These are phyloP conservation scores for Druon quercuslanigerum DNA, from an alignment of 1,140 invertebrate genomes.

Conservation along the genomic window DNA sequence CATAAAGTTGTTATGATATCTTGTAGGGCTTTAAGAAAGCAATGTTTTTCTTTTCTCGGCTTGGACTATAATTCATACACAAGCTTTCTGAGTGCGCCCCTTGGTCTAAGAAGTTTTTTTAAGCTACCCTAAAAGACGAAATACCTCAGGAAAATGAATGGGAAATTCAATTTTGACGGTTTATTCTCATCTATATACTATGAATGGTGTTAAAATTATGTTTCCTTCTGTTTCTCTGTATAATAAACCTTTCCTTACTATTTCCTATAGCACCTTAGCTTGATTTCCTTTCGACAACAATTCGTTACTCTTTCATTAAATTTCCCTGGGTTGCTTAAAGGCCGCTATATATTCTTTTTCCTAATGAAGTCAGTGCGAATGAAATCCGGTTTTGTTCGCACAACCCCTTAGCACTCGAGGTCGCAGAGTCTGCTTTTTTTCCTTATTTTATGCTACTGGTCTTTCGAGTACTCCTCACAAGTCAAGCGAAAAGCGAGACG, in stretches of 20 bases:
- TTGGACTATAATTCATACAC: no score
- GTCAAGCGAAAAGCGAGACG: conserved; percentile 12
- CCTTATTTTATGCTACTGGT: conserved; percentile 16
- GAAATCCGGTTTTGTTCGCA: not conserved
- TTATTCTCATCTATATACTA: no score
- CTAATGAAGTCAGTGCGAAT: conserved; percentile 11
- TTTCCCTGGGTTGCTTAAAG: not conserved
- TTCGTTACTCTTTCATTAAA: not conserved
- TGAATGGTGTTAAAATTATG: not conserved
- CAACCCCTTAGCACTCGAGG: conserved; percentile 2
- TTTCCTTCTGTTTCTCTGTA: not conserved
- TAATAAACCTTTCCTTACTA: not conserved
- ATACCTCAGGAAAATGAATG: no score
- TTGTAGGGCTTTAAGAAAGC: no score
- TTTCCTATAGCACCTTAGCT: not conserved
- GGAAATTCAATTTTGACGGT: no score
- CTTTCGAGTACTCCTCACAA: conserved; percentile 6
- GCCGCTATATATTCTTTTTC: not conserved
- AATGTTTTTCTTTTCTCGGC: no score
- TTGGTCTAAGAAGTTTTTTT: no score
- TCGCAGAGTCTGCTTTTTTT: conserved; percentile 3
- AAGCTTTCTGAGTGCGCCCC: no score
- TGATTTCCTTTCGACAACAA: not conserved
- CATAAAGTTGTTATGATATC: no score
- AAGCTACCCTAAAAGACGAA: no score